Evolutionary conservation across 2,113 vertebrate species (phyloP).

Genomic region (Lagenorhynchus albirostris): DNA sequence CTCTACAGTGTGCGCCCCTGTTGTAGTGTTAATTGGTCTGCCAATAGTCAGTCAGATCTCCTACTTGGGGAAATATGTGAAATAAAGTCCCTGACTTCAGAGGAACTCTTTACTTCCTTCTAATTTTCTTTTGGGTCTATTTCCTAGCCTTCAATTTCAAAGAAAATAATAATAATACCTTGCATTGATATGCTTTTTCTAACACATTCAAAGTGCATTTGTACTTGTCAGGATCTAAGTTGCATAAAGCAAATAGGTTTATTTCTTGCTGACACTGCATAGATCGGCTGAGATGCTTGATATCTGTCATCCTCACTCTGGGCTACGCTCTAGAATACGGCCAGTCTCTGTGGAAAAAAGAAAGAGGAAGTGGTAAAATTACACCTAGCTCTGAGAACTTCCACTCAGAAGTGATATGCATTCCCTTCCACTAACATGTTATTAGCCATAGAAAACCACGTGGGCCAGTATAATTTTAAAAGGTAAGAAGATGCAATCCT

Average conservation of each 20-base stretch:
- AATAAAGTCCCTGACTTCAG: conserved; percentile 32
- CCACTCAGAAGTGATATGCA: neutral
- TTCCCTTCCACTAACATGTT: neutral
- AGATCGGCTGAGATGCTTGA: neutral
- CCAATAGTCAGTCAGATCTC: conserved; percentile 56
- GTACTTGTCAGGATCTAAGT: neutral
- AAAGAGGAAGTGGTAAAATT: neutral
- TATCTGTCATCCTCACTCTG: neutral
- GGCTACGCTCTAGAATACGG: neutral
- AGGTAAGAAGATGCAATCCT: neutral
- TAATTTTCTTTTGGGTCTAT: conserved; percentile 36
- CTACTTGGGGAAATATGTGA: conserved; percentile 5
- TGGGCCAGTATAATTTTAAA: neutral
- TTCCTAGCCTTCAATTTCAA: conserved; percentile 25
- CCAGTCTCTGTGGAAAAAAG: neutral
- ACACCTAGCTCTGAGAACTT: neutral
- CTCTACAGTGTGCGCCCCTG: neutral
- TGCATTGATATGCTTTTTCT: neutral
- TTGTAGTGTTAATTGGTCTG: conserved; percentile 69
- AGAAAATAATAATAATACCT: conserved; percentile 34
- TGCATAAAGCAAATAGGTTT: neutral
- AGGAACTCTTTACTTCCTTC: neutral
- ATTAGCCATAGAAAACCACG: neutral
- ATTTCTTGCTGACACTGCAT: neutral
- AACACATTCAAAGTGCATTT: neutral